phyloP scores from a whole-genome alignment of 2,888 invertebrate genomes.

The Colletes collaris region DNA sequence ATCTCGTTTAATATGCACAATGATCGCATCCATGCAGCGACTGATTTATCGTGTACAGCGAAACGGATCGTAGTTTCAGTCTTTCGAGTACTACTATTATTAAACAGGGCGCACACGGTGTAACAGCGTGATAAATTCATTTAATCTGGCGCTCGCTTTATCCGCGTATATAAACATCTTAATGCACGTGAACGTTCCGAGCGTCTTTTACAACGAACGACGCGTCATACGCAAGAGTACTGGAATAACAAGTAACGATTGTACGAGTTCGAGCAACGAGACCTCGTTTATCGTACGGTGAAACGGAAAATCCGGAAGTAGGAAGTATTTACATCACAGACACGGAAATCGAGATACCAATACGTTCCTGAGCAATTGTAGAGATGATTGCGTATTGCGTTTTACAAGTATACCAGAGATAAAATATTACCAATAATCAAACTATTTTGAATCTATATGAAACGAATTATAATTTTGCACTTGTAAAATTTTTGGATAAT shows the following conservation, averaged over 20 bases:
- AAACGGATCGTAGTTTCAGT: slow-evolving; percentile 23
- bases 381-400: no score
- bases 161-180: slow-evolving; percentile 12
- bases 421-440: no score
- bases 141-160: background rate
- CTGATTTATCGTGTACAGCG: slow-evolving; percentile 23
- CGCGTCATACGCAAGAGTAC: background rate
- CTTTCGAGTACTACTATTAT: slow-evolving; percentile 16
- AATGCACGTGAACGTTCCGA: slow-evolving; percentile 5
- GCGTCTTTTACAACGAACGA: background rate
- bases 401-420: no score
- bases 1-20: slow-evolving; percentile 19
- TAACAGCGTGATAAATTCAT: slow-evolving; percentile 17
- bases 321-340: slow-evolving; percentile 1
- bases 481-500: no score
- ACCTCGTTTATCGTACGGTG: background rate
- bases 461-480: no score
- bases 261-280: background rate
- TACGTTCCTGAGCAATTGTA: background rate
- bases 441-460: no score
- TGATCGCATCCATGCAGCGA: slow-evolving; percentile 11
- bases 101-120: slow-evolving; percentile 4
- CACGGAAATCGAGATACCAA: background rate
- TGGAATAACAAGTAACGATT: background rate
- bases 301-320: slow-evolving; percentile 11